Evolutionary conservation across 2,888 invertebrate species (phyloP), one percentile per base, ranked within the genome.

Genomic region (Leptinotarsa juncta): DNA sequence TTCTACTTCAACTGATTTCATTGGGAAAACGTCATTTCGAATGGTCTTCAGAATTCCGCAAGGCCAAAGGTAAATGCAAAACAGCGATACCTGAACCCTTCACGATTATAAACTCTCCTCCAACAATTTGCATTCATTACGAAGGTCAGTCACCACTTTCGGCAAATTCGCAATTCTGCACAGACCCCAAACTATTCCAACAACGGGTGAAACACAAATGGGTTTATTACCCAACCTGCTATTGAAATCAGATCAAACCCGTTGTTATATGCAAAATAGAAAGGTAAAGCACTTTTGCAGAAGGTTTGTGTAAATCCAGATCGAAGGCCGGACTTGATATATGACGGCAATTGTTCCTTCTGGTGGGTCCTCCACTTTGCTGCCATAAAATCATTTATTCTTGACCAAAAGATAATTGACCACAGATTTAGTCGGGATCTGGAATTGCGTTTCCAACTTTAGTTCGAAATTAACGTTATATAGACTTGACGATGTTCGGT

Each of bases 351-450:
- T 86, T 86, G 84, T 83, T 83, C 85, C 84, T 85, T 84, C 84
- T 83, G 86, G 85, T 84, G 86, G 85, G 84, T 82, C 78, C 83
- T 83, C 85, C 83, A 84, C 87, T 84, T 81, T 81, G 80, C 85
- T 85, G 86, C 87, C 87, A 87, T 88, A 87, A 88, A 88, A 83
- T 85, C 86, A 87, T 88, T 87, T 87, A 85, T 86, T 86, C 85
- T 86, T 85, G 86, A 85, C 85, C 86, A 84, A 84, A 85, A 88
- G 87, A 87, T 87, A 88, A 88, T 88, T 86, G 87, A 86, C 86
- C 86, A 84, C 87, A 88, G 87, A 87, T 87, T 87, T 87, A 85
- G 85, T 84, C 82, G 86, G 87, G 86, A 84, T 86, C 84, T 82
- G 85, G 85, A 86, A 85, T 86, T 84, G 82, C 80, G 82, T 82